These are phyloP conservation scores for Zeus faber DNA, from an alignment of 2,113 vertebrate genomes.

Conservation along the genomic window DNA sequence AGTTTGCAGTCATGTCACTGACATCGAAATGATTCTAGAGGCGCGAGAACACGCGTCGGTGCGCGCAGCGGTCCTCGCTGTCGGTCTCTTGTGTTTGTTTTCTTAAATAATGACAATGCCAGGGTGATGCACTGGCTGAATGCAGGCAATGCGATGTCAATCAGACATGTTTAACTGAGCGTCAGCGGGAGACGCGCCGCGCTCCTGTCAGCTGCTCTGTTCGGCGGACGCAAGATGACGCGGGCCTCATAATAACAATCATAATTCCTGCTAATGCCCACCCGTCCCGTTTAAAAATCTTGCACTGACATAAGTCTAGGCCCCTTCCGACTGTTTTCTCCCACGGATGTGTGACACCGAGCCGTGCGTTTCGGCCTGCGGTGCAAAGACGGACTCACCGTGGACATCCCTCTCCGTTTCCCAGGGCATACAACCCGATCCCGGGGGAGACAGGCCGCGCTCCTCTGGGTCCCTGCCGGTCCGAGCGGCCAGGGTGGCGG, in stretches of 20 bases:
- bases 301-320: not conserved
- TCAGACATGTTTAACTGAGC: slow-evolving; percentile 36
- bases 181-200: slow-evolving; percentile 38
- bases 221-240: not conserved
- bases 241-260: not conserved
- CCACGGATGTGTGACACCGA: slow-evolving; percentile 29
- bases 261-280: not conserved
- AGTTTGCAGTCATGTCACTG: slow-evolving; percentile 29
- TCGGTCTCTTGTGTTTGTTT: not conserved
- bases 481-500: slow-evolving; percentile 42
- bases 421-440: slow-evolving; percentile 38
- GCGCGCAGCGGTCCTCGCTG: not conserved
- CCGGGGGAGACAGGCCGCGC: slow-evolving; percentile 5
- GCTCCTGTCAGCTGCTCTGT: not conserved
- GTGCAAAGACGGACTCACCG: slow-evolving; percentile 66
- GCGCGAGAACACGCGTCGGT: slow-evolving; percentile 5
- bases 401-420: slow-evolving; percentile 54
- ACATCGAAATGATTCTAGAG: slow-evolving; percentile 6
- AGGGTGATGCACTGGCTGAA: slow-evolving; percentile 18
- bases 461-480: slow-evolving; percentile 15
- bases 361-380: slow-evolving; percentile 42
- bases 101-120: not conserved
- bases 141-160: slow-evolving; percentile 29
- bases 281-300: not conserved
- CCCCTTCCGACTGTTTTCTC: not conserved